These are phyloP conservation scores for Oncopeltus fasciatus DNA, from an alignment of 1,140 invertebrate species.

Conservation along the genomic window DNA sequence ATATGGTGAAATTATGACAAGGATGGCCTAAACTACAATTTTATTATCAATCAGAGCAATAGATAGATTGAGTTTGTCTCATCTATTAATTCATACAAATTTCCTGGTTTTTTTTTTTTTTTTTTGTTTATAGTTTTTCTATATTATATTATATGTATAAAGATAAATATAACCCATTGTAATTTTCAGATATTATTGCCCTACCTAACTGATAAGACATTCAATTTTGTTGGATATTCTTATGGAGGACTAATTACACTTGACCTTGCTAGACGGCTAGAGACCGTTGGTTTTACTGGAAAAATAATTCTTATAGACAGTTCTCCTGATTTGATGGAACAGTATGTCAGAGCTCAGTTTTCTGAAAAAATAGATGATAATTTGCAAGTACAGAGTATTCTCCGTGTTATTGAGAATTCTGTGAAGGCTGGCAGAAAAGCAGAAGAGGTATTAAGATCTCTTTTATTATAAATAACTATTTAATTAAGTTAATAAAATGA, in stretches of 20 bases:
- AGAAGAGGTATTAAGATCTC: neutral
- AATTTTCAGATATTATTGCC: constrained; percentile 11
- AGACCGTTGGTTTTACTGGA: constrained; percentile 35
- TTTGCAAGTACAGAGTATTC: neutral
- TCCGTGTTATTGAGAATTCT: neutral
- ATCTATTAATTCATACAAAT: no score
- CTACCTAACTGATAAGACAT: constrained; percentile 29
- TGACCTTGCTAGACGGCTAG: constrained; percentile 38
- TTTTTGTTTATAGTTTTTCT: no score
- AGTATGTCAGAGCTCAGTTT: constrained; percentile 19
- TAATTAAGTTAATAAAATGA: neutral
- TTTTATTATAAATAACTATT: neutral
- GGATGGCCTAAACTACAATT: no score
- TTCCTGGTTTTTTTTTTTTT: no score
- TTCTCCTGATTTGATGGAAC: constrained; percentile 26
- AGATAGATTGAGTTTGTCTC: no score
- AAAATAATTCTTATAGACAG: constrained; percentile 32
- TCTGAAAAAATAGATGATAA: neutral
- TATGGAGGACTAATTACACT: constrained; percentile 43
- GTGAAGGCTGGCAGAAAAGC: neutral
- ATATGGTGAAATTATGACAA: no score
- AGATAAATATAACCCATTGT: neutral
- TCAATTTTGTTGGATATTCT: constrained; percentile 49
- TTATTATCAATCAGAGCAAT: no score
- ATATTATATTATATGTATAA: no score